Evolutionary conservation across 2,113 vertebrate genomes (phyloP), one percentile per base, ranked within the genome.

Genomic region (Carlito syrichta): DNA sequence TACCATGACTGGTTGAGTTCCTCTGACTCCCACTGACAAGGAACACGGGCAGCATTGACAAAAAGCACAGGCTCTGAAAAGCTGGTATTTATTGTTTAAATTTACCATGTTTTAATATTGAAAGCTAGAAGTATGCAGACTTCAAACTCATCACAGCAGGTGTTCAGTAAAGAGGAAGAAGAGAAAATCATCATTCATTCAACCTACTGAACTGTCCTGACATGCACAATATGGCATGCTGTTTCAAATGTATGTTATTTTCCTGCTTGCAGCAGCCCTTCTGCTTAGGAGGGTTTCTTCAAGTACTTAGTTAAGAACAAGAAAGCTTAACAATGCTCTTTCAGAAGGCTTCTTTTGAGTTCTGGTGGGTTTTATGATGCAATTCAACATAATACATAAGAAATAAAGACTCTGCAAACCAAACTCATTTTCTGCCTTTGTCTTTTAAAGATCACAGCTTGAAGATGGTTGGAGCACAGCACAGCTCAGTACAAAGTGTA

Each of bases 361-460:
- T 91, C 84, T 89, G 88, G 20, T 58, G 19, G 32, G 76, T 84
- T 88, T 74, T 87, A 54, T 94, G 25, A 81, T 90, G 60, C 58
- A 11, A 71, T 81, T 95, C 19, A 82, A 62, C 25, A 87, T 58
- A 94, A 89, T 38, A 69, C 20, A 88, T n/a, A 58, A 94, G 40
- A 97, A 98, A 77, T 90, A 6, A 27, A 88, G 90, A 87, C 40
- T n/a, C 89, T 95, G 86, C 32, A 85, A 97, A 8, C 76, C 95
- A 1, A 1, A 83, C 71, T 83, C 82, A 96, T 97, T 98, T 97
- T 97, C 82, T 96, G 56, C 91, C 30, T 95, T 95, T 95, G 88
- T 89, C 94, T 96, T 95, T 97, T 95, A 95, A 95, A 97, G 96
- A 97, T 96, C 91, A 94, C 40, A 38, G 96, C 78, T 92, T 97